Evolutionary conservation across 2,797 vertebrate genomes (phyloP).

Genomic region (Mico argentatus): DNA sequence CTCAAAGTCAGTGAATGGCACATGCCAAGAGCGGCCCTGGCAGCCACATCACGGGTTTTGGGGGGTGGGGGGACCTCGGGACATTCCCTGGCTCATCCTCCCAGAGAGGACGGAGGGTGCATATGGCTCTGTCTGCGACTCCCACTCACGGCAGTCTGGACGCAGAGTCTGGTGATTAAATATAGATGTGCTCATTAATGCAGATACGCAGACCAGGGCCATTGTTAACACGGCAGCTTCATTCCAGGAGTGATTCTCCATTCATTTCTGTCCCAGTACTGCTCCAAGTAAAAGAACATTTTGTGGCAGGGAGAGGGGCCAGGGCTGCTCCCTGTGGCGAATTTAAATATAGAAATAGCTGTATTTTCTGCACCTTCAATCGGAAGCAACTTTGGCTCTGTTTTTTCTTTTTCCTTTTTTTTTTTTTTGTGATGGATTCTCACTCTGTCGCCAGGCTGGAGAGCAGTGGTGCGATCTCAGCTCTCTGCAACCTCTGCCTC

Average conservation of each 20-base stretch:
- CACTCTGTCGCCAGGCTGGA: neutral
- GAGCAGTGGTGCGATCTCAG: neutral
- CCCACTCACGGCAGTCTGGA: neutral
- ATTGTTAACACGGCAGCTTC: neutral
- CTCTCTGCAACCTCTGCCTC: neutral
- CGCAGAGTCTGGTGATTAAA: neutral
- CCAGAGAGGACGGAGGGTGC: neutral
- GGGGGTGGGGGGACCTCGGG: neutral
- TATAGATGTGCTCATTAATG: neutral
- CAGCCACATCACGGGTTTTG: neutral
- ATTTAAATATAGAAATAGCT: neutral
- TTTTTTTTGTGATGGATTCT: neutral
- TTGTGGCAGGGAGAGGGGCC: neutral
- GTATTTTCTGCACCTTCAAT: neutral
- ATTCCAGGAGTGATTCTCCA: neutral
- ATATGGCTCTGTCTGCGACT: neutral
- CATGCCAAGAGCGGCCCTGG: neutral
- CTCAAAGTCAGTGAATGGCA: rapidly evolving
- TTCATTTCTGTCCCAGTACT: rapidly evolving
- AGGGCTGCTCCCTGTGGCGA: neutral
- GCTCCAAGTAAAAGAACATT: neutral
- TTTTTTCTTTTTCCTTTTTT: neutral
- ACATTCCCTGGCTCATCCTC: neutral
- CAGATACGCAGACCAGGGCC: neutral
- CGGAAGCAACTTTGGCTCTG: neutral